A percentile compares a stretch with the other conserved stretches of the same genome.
Evolutionary conservation across 2,797 vertebrate species (phyloP).

Genomic region (Columba guinea): DNA sequence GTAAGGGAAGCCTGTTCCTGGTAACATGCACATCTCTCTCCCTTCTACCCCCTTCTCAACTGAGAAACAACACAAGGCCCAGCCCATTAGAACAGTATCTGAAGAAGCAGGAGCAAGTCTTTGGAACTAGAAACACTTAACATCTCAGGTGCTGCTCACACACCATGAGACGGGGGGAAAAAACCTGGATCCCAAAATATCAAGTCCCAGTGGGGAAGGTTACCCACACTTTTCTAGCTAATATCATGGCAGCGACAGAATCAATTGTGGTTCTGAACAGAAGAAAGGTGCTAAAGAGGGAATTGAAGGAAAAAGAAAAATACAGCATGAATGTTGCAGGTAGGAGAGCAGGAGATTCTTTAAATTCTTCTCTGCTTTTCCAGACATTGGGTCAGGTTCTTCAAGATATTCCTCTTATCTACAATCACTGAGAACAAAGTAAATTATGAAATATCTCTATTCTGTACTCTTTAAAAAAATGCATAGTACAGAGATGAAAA

Average conservation of each 20-base stretch:
- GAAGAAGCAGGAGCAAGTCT: conserved; percentile 56
- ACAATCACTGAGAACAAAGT: conserved; percentile 70
- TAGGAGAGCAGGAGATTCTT: conserved; percentile 59
- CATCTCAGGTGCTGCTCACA: conserved; percentile 37
- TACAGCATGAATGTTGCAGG: conserved; percentile 11
- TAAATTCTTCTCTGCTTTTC: conserved; percentile 65
- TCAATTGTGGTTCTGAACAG: conserved; percentile 53
- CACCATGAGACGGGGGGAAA: not conserved
- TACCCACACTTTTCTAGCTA: conserved; percentile 30
- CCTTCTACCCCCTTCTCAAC: conserved; percentile 13
- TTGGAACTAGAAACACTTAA: conserved; percentile 68
- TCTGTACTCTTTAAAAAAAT: conserved; percentile 73
- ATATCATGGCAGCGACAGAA: conserved; percentile 57
- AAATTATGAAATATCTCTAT: conserved; percentile 64
- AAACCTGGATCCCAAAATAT: conserved; percentile 49
- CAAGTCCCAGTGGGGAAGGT: conserved; percentile 52
- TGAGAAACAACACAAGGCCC: conserved; percentile 43
- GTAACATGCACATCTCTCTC: not conserved
- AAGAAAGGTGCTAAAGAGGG: conserved; percentile 59
- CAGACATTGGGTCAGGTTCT: conserved; percentile 59
- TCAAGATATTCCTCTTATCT: conserved; percentile 61
- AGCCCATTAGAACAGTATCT: conserved; percentile 45
- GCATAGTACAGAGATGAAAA: conserved; percentile 65
- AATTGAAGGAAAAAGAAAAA: conserved; percentile 33
- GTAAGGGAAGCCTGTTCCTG: not conserved